phyloP scores from a whole-genome alignment of 2,888 invertebrate species.

The Cremastinae sp. region DNA sequence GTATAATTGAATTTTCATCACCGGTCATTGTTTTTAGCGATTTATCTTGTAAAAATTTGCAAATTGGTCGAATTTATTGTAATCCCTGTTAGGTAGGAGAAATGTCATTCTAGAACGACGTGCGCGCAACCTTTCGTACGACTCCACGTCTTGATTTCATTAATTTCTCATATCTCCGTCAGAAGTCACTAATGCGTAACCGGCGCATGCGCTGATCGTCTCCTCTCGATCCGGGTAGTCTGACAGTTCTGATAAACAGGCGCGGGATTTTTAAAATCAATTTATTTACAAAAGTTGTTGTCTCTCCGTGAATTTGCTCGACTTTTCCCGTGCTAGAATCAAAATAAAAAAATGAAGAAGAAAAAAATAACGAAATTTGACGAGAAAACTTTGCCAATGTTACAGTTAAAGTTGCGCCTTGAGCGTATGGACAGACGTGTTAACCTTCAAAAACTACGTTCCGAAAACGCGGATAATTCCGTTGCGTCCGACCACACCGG shows the following conservation, averaged over 20 bases:
- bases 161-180: too few species aligned
- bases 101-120: too few species aligned
- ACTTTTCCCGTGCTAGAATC: too few species aligned
- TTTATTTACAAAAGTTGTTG: background rate
- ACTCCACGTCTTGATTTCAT: too few species aligned
- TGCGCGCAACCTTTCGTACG: too few species aligned
- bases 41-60: too few species aligned
- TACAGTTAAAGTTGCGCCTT: slow-evolving; percentile 85
- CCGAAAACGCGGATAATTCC: slow-evolving; percentile 75
- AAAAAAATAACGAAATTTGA: slow-evolving; percentile 24
- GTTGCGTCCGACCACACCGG: slow-evolving; percentile 71
- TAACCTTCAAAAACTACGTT: slow-evolving; percentile 79
- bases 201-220: too few species aligned
- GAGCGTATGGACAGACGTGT: slow-evolving; percentile 86
- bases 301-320: background rate
- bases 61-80: too few species aligned
- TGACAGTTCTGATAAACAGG: background rate
- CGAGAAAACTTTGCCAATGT: slow-evolving; percentile 63
- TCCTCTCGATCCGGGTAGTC: slow-evolving; percentile 5
- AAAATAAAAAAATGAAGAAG: background rate
- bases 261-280: slow-evolving; percentile 26
- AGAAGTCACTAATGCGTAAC: too few species aligned
- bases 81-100: too few species aligned
- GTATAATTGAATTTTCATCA: too few species aligned
- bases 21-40: too few species aligned